Conservation (phyloP, 2,888 invertebrate genomes). For the Meandrusa payeni region DNA sequence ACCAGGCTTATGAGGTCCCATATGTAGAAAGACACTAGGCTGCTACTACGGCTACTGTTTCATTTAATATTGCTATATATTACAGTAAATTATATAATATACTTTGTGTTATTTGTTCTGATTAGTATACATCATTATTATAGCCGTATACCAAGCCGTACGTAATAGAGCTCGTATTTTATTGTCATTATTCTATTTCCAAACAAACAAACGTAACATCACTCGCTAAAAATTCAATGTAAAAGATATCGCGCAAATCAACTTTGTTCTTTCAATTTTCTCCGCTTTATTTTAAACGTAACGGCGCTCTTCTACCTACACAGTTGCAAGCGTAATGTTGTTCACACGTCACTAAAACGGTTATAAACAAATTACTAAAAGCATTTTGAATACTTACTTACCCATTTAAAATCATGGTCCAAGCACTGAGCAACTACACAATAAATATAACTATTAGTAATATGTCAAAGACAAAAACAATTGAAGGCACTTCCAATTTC, state of each 20-base stretch:
- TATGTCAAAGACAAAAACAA: conserved; percentile 28
- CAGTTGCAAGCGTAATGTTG: conserved; percentile 6
- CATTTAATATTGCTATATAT: no score
- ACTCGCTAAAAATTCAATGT: conserved; percentile 3
- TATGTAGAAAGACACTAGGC: no score
- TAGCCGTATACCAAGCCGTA: no score
- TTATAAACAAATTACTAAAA: conserved; percentile 31
- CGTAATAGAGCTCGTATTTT: no score
- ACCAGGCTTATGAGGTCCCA: no score
- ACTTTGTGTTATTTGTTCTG: no score
- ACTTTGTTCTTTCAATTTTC: conserved; percentile 11
- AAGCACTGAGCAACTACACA: conserved; percentile 42
- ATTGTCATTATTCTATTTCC: no score
- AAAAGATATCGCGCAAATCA: conserved; percentile 9
- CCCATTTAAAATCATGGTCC: conserved; percentile 67
- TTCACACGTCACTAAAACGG: conserved; percentile 32
- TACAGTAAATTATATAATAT: no score
- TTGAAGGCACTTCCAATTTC: conserved; percentile 25
- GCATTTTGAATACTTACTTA: conserved; percentile 56
- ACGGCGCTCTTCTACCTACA: conserved; percentile 6
- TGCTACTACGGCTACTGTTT: no score
- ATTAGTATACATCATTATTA: no score
- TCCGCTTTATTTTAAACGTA: conserved; percentile 19
- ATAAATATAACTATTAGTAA: conserved; percentile 34
- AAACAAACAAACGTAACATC: conserved; percentile 8